Evolutionary conservation across 2,888 invertebrate species (phyloP), one percentile per base, ranked within the genome.

Genomic region (Phragmatobia fuliginosa): DNA sequence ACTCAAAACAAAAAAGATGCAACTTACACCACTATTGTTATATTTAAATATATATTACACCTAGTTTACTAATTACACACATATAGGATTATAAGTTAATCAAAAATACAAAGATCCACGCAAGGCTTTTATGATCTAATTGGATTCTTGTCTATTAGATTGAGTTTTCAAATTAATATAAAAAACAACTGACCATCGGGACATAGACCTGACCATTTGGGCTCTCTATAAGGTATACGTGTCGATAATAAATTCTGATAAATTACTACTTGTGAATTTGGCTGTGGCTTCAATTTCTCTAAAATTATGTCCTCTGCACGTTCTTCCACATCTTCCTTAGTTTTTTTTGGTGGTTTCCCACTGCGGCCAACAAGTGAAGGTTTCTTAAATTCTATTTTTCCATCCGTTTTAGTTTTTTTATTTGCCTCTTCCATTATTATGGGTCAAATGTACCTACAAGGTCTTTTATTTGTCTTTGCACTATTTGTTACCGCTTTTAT

Each of bases 191-290:
- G 76, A 90, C 91, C 91, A 69, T 93, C 89, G 31, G 95, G 91
- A 2, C 97, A 97, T 31, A 96, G 78, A 0, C 97, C 97, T 52
- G 98, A 97, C 99, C 99, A 99, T 68, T 95, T 90, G 0, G 99
- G 99, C 87, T 98, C 98, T 85, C 96, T 96, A 84, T 98, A 98
- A 0, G 97, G 96, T 76, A 97, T 92, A 1, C 95, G 92, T 7
- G 92, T 87, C 8, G 90, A 89, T 58, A 88, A 85, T 89, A 91
- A 93, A 67, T 91, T 93, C 11, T 90, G 38, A 2, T 90, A 75
- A n/a, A n/a, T n/a, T n/a, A n/a, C n/a, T n/a, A n/a, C n/a, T n/a
- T n/a, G n/a, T n/a, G n/a, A n/a, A n/a, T n/a, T n/a, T n/a, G n/a
- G n/a, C n/a, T n/a, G n/a, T n/a, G n/a, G n/a, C n/a, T n/a, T n/a